Evolutionary conservation across 2,888 invertebrate genomes (phyloP).

Genomic region (Erebia ligea): DNA sequence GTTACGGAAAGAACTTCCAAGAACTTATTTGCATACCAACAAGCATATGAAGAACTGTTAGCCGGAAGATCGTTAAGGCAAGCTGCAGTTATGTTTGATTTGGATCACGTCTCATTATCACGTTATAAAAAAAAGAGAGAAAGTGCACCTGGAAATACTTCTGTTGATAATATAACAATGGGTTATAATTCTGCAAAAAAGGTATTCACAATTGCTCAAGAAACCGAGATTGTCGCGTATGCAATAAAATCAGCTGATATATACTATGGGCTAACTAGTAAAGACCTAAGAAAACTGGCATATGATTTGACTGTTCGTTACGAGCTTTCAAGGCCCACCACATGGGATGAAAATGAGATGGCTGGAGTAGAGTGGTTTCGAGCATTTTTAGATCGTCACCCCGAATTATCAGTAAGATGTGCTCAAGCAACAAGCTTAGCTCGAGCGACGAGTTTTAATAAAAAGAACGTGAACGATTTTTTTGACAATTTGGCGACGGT

Average conservation of each 20-base stretch:
- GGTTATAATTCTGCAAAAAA: slow-evolving; percentile 35
- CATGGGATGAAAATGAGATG: slow-evolving; percentile 12
- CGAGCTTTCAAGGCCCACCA: slow-evolving; percentile 24
- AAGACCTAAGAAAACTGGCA: slow-evolving; percentile 42
- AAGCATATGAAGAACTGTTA: neutral
- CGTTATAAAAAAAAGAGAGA: slow-evolving; percentile 19
- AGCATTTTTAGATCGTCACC: slow-evolving; percentile 17
- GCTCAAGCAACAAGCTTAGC: slow-evolving; percentile 21
- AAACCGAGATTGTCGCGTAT: slow-evolving; percentile 28
- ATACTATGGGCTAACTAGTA: slow-evolving; percentile 43
- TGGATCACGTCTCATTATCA: slow-evolving; percentile 18
- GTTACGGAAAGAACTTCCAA: slow-evolving; percentile 1
- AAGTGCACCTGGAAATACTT: slow-evolving; percentile 19
- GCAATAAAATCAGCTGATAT: slow-evolving; percentile 35
- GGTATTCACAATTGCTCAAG: slow-evolving; percentile 30
- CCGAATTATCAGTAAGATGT: slow-evolving; percentile 15
- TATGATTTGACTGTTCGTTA: slow-evolving; percentile 40
- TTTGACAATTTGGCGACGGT: slow-evolving; percentile 29
- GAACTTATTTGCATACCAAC: neutral
- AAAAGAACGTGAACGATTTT: slow-evolving; percentile 21
- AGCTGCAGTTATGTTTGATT: slow-evolving; percentile 19
- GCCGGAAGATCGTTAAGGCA: neutral
- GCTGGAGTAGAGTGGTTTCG: slow-evolving; percentile 21
- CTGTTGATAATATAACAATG: slow-evolving; percentile 31
- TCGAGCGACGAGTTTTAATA: slow-evolving; percentile 33